phyloP scores from a whole-genome alignment of 2,797 vertebrate genomes.

The Paguma larvata region DNA sequence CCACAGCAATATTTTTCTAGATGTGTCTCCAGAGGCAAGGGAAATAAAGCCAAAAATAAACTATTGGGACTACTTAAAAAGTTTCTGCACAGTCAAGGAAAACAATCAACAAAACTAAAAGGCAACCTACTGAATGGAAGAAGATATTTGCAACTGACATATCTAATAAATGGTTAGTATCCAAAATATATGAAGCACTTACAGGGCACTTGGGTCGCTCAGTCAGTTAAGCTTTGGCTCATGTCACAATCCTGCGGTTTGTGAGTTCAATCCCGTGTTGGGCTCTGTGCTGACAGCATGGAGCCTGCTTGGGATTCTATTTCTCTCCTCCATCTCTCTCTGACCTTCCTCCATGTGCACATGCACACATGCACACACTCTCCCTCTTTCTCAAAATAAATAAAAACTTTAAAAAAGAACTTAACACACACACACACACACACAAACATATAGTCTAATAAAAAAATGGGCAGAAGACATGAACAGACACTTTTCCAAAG shows the following conservation, averaged over 20 bases:
- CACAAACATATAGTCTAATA: background rate
- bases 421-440: background rate
- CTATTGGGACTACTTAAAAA: background rate
- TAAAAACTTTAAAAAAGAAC: too few species aligned
- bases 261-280: too few species aligned
- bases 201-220: too few species aligned
- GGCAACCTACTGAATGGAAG: background rate
- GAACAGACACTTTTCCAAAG: background rate
- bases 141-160: background rate
- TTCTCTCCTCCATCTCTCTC: too few species aligned
- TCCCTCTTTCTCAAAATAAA: too few species aligned
- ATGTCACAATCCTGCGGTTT: too few species aligned
- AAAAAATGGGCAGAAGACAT: background rate
- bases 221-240: too few species aligned
- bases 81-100: background rate
- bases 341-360: too few species aligned
- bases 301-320: too few species aligned
- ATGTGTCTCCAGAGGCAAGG: background rate
- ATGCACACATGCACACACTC: too few species aligned
- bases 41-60: background rate
- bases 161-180: background rate
- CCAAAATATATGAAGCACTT: background rate
- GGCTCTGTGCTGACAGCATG: too few species aligned
- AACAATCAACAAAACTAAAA: background rate
- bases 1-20: background rate